phyloP scores from a whole-genome alignment of 2,888 invertebrate species.

The Athrips mouffetella region DNA sequence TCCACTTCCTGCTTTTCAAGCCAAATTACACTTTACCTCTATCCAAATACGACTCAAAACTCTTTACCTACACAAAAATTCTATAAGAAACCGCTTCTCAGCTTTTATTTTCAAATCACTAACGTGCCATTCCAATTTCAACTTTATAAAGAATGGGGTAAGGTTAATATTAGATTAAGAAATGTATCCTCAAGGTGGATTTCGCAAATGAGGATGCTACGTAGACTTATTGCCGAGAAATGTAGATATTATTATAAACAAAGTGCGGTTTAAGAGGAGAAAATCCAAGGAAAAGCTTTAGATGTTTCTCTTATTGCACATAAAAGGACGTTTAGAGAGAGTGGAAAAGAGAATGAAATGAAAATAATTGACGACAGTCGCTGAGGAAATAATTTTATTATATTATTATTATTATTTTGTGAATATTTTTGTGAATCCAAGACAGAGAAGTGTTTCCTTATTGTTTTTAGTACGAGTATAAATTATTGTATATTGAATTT shows the following conservation, averaged over 20 bases:
- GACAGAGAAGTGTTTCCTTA: too few relatives aligned
- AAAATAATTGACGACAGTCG: too few relatives aligned
- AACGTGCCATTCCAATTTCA: constrained; percentile 27
- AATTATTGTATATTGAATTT: too few relatives aligned
- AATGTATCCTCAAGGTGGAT: constrained; percentile 7
- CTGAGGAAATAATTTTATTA: too few relatives aligned
- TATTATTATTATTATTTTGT: too few relatives aligned
- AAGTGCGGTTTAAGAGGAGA: constrained; percentile 30
- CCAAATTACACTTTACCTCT: constrained; percentile 29
- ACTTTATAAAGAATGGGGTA: constrained; percentile 18
- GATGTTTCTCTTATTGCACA: constrained; percentile 5
- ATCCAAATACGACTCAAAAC: constrained; percentile 1
- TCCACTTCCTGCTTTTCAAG: constrained; percentile 10
- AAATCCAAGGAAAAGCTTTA: background rate
- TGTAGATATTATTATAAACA: constrained; percentile 46
- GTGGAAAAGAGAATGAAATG: background rate
- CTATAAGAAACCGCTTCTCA: constrained; percentile 9
- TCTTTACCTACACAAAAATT: background rate
- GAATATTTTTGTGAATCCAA: too few relatives aligned
- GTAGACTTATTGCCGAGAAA: constrained; percentile 36
- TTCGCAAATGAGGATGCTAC: constrained; percentile 18
- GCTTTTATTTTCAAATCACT: constrained; percentile 26
- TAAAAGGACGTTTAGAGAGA: background rate
- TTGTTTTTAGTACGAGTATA: too few relatives aligned
- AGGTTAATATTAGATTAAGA: background rate